Evolutionary conservation across 2,797 vertebrate species (phyloP), one percentile per base, ranked within the genome.

Genomic region (Acanthis flammea): DNA sequence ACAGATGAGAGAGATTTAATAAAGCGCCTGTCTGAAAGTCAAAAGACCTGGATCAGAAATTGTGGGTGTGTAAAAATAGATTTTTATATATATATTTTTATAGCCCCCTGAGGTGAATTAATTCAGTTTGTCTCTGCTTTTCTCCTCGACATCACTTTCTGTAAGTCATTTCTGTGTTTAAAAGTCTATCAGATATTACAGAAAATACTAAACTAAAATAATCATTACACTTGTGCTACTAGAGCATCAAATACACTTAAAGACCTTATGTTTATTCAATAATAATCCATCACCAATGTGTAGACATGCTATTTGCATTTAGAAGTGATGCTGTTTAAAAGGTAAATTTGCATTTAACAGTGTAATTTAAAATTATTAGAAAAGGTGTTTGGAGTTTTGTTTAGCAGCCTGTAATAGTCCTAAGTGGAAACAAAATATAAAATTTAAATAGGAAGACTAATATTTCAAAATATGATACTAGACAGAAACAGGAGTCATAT

Each of bases 381-480:
- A 92, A 91, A 94, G 53, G n/a, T 91, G 79, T 90, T 92, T 86
- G 77, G 88, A 80, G 60, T 75, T 96, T 74, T 91, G 65, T 67
- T 93, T 54, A 72, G 76, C 75, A 81, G 80, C 37, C 55, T 86
- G 84, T 96, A 95, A 95, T 92, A 82, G 68, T 90, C 80, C 60
- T 77, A 90, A 87, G 50, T 84, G 75, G 89, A 96, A 96, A 96
- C 88, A 94, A 91, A 95, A 94, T 60, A 92, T 25, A 72, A 86
- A 80, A 85, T 93, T 92, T 90, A 88, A 96, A 96, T 76, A 76
- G 74, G 51, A 88, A 45, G 70, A 74, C 35, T 72, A 93, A 57
- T 68, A 91, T 84, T 93, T 94, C 62, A 84, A 90, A 86, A 89
- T 81, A 82, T 17, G 31, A 57, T 74, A 68, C 27, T 47, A 45